phyloP scores from a whole-genome alignment of 2,888 invertebrate species.

The Eupeodes luniger region DNA sequence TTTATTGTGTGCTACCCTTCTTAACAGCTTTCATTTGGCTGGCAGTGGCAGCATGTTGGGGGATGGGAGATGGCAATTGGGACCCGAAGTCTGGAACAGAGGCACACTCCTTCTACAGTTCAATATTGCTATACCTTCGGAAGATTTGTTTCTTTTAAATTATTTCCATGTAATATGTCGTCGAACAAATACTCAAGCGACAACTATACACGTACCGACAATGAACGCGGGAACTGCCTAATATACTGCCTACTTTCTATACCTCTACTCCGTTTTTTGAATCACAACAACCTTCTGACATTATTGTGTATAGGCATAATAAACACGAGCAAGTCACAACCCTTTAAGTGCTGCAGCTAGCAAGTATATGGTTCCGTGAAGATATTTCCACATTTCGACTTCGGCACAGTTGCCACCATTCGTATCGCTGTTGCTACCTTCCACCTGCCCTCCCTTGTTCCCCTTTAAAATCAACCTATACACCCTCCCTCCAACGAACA shows the following conservation, averaged over 20 bases:
- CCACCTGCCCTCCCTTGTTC: slow-evolving; percentile 56
- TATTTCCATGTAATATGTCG: slow-evolving; percentile 75
- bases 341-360: slow-evolving; percentile 73
- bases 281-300: slow-evolving; percentile 72
- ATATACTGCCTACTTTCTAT: background rate
- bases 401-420: slow-evolving; percentile 48
- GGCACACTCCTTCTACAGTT: slow-evolving; percentile 43
- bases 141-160: slow-evolving; percentile 76
- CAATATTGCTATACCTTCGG: slow-evolving; percentile 58
- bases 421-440: slow-evolving; percentile 16
- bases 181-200: slow-evolving; percentile 75
- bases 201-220: slow-evolving; percentile 63
- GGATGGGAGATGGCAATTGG: background rate
- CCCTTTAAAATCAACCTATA: slow-evolving; percentile 25
- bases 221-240: slow-evolving; percentile 51
- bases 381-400: slow-evolving; percentile 57
- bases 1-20: slow-evolving; percentile 56
- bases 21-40: slow-evolving; percentile 43
- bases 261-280: background rate
- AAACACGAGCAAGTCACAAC: slow-evolving; percentile 75
- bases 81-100: background rate
- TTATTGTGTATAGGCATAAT: slow-evolving; percentile 74
- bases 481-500: background rate
- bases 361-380: slow-evolving; percentile 32
- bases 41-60: slow-evolving; percentile 69